Conservation (phyloP, 2,888 invertebrate genomes). For the Macrophya alboannulata region DNA sequence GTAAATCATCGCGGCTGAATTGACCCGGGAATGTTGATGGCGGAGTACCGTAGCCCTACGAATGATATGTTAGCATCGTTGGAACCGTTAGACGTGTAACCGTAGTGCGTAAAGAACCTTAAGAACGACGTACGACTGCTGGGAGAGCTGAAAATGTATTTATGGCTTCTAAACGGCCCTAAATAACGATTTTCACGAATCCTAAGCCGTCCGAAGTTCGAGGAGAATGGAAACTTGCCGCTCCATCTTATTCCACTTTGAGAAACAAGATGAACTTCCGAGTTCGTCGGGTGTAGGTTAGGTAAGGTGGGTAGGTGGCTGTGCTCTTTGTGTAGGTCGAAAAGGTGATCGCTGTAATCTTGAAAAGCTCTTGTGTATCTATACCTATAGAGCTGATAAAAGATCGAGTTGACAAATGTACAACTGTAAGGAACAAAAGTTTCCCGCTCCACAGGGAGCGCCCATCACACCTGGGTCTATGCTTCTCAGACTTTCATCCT, state of each 20-base stretch:
- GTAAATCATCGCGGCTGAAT: conserved; percentile 16
- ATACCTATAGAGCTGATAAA: conserved; percentile 30
- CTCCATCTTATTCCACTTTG: conserved; percentile 42
- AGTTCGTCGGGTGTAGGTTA: background rate
- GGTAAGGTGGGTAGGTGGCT: no score
- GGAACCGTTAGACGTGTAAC: background rate
- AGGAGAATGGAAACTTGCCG: conserved; percentile 2
- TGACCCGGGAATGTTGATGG: background rate
- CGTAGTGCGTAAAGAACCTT: background rate
- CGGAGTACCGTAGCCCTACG: background rate
- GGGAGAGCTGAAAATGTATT: background rate
- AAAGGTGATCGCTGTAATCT: conserved; percentile 8
- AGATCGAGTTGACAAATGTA: conserved; percentile 33
- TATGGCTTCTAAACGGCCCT: conserved; percentile 41
- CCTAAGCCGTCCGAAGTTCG: conserved; percentile 24
- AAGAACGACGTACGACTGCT: conserved; percentile 7
- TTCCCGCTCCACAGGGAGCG: conserved; percentile 15
- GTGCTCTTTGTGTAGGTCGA: conserved; percentile 28
- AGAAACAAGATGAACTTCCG: conserved; percentile 15
- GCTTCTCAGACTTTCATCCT: conserved; percentile 17
- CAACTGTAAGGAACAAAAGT: conserved; percentile 26
- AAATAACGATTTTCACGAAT: conserved; percentile 28
- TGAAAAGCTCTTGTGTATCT: conserved; percentile 18
- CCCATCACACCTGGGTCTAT: conserved; percentile 33
- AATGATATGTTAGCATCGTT: conserved; percentile 9